phyloP scores from a whole-genome alignment of 2,797 vertebrate genomes.

The Numenius phaeopus region DNA sequence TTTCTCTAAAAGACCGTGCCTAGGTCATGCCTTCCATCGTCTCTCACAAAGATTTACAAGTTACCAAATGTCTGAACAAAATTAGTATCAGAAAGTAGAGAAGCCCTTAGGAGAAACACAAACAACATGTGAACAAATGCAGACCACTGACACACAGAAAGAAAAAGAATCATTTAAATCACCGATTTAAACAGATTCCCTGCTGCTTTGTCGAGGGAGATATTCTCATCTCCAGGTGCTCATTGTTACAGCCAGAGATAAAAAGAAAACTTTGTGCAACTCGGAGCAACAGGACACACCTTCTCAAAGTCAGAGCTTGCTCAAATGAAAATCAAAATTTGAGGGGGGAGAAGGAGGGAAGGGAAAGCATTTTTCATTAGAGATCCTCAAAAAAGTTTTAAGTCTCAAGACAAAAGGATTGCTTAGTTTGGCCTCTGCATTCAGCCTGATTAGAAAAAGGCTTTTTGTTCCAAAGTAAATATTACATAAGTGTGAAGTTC shows the following conservation, averaged over 20 bases:
- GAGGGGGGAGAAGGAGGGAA: too few species aligned
- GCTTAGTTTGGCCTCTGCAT: background rate
- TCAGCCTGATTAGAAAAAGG: background rate
- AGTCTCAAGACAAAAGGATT: background rate
- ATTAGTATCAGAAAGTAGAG: background rate
- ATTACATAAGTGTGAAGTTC: background rate
- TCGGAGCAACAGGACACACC: background rate
- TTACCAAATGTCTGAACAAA: background rate
- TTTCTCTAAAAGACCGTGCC: background rate
- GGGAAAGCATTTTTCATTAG: background rate
- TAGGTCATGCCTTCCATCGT: background rate
- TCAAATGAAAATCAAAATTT: background rate
- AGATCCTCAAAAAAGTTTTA: background rate
- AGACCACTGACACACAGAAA: background rate
- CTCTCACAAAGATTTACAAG: background rate
- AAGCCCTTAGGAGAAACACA: background rate
- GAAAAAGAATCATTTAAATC: background rate
- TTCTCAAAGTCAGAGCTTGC: background rate
- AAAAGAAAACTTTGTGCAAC: background rate
- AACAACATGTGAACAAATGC: background rate
- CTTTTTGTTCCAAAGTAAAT: background rate
- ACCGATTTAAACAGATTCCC: background rate
- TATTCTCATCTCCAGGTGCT: background rate
- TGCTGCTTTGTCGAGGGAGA: background rate
- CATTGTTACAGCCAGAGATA: background rate